These are phyloP conservation scores for Coptodon bakossiorum DNA, from an alignment of 2,113 vertebrate species.

Conservation along the genomic window DNA sequence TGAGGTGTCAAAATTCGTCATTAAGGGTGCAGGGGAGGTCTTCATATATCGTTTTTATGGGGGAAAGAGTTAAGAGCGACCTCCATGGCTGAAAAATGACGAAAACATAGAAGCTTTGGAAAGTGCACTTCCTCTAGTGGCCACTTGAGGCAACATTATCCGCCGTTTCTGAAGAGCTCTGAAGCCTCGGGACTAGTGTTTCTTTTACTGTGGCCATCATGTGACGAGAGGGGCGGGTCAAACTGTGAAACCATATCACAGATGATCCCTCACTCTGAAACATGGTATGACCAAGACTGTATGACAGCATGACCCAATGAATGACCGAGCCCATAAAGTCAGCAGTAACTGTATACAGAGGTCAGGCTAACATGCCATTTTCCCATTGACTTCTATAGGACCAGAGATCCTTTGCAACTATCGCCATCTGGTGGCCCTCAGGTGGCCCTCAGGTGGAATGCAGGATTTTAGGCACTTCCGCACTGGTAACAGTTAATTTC, in stretches of 20 bases:
- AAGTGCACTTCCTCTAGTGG: neutral
- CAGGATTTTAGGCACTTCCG: neutral
- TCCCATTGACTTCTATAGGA: neutral
- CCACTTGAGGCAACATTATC: neutral
- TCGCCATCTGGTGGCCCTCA: neutral
- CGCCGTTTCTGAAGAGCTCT: accelerated
- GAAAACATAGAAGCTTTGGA: neutral
- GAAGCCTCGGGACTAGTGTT: neutral
- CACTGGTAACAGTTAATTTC: neutral
- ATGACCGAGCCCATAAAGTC: neutral
- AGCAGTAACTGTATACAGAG: neutral
- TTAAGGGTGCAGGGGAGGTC: neutral
- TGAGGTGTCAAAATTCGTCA: accelerated
- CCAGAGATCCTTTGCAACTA: neutral
- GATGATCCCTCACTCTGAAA: neutral
- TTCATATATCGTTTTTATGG: accelerated
- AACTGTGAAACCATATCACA: accelerated
- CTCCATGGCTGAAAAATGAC: neutral
- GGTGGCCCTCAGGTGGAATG: neutral
- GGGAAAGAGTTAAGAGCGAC: neutral
- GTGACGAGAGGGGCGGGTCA: neutral
- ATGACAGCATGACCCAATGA: neutral
- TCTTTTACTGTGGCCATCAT: neutral
- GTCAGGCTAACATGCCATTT: neutral
- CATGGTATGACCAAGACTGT: neutral